phyloP scores from a whole-genome alignment of 1,140 invertebrate species.

The Philaenus spumarius region DNA sequence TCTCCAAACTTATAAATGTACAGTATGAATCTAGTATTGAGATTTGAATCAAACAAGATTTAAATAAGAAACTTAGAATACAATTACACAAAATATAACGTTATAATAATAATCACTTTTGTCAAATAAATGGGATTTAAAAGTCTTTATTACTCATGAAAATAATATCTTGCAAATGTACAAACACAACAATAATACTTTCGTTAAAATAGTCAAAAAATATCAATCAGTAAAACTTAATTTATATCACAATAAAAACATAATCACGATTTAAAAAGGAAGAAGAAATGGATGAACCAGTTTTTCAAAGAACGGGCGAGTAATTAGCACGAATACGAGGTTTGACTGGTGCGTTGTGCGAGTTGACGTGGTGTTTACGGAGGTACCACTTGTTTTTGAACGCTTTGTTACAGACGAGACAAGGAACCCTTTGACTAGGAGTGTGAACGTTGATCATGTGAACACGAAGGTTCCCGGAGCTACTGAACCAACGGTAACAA shows the following conservation, averaged over 20 bases:
- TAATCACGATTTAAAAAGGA: background rate
- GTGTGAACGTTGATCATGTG: constrained; percentile 67
- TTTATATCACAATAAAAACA: background rate
- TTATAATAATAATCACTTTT: too few species aligned
- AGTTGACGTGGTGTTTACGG: constrained; percentile 59
- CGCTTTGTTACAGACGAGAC: constrained; percentile 55
- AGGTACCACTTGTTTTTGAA: constrained; percentile 66
- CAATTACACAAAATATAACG: too few species aligned
- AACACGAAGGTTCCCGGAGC: constrained; percentile 60
- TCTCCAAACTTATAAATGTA: too few species aligned
- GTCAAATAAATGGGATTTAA: too few species aligned
- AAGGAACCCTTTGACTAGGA: constrained; percentile 55
- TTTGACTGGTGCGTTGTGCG: constrained; percentile 41
- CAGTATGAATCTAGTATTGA: too few species aligned
- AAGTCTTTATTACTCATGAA: too few species aligned
- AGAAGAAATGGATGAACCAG: background rate
- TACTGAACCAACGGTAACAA: constrained; percentile 59
- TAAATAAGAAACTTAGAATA: too few species aligned
- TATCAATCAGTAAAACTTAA: too few species aligned
- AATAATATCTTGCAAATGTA: too few species aligned
- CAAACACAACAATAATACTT: too few species aligned
- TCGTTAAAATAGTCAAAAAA: too few species aligned
- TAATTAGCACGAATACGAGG: constrained; percentile 1
- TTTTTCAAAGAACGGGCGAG: background rate
- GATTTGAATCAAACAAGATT: too few species aligned